Base-by-base conservation (phyloP, 2,113 vertebrate species). In the Poeciliopsis turrubarensis region DNA sequence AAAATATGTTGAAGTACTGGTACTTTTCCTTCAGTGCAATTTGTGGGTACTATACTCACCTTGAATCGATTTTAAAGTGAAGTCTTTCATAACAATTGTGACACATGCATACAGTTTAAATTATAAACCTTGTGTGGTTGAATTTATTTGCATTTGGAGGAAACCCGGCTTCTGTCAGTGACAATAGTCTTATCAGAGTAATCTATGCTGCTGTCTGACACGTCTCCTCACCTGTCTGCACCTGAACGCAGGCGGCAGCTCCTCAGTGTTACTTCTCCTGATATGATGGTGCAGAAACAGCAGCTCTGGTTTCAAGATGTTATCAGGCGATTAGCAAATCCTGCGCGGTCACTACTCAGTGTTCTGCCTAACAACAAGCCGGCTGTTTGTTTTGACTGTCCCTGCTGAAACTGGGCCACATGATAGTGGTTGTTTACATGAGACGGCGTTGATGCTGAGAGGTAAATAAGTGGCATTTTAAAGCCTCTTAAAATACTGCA, bases 361-460 rank as follows among this genome's bases (percentile, higher is more conserved):
- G 51, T 54, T 64, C 80, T 84, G 77, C 84, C 80, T 70, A 19
- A 86, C 89, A 82, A 87, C 87, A 85, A 70, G 3, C 22, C 1
- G 0, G 41, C 78, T 83, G 79, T 87, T 89, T 89, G 89, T 88
- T 89, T 83, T 83, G 80, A 87, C 78, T 75, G 62, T 19, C 62
- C 19, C 15, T 17, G 10, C 60, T 64, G 74, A 88, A 88, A 88
- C 78, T 79, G 70, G 89, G 80, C 32, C 77, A 64, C 60, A 6
- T 30, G 75, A 71, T 51, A 65, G 64, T 72, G 30, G 71, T 9
- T 80, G 54, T 68, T 65, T 67, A 67, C 67, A 60, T 32, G 41
- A 30, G 25, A 57, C 4, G 22, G 19, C 37, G 32, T 57, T 57
- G 14, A 15, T 41, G 10, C 22, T n/a, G 17, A 13, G 47, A 37